These are phyloP conservation scores for Clinocottus analis DNA, from an alignment of 2,113 vertebrate species.

Conservation along the genomic window DNA sequence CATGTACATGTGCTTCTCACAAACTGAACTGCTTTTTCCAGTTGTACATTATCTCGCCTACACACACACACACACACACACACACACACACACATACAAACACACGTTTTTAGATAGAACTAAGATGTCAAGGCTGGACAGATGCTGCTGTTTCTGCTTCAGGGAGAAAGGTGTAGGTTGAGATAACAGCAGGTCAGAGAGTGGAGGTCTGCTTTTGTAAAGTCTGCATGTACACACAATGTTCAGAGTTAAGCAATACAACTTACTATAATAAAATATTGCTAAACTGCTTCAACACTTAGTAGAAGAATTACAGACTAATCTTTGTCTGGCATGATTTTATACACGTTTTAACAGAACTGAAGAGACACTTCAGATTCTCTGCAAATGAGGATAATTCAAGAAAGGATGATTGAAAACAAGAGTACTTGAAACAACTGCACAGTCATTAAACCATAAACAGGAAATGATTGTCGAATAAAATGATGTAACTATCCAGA, in stretches of 20 bases:
- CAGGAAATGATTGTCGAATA: constrained; percentile 19
- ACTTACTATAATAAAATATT: neutral
- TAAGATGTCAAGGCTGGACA: no score
- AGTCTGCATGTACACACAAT: no score
- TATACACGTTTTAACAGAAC: constrained; percentile 24
- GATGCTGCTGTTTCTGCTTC: no score
- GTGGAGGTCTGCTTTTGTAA: no score
- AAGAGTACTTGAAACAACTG: constrained; percentile 7
- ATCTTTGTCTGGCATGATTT: constrained; percentile 33
- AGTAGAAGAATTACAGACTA: constrained; percentile 18
- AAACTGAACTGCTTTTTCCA: no score
- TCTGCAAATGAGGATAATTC: neutral
- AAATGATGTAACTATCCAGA: constrained; percentile 33
- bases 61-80: no score
- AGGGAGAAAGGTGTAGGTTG: no score
- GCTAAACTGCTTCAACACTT: neutral
- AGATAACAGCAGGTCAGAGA: no score
- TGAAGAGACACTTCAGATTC: constrained; percentile 18
- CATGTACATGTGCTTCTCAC: no score
- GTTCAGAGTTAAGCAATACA: neutral
- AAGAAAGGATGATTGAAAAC: constrained; percentile 1
- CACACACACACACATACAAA: no score
- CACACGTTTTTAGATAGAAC: neutral
- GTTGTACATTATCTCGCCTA: no score
- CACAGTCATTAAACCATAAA: no score